Base-by-base conservation (phyloP, 2,797 vertebrate genomes). In the Melopsittacus undulatus region DNA sequence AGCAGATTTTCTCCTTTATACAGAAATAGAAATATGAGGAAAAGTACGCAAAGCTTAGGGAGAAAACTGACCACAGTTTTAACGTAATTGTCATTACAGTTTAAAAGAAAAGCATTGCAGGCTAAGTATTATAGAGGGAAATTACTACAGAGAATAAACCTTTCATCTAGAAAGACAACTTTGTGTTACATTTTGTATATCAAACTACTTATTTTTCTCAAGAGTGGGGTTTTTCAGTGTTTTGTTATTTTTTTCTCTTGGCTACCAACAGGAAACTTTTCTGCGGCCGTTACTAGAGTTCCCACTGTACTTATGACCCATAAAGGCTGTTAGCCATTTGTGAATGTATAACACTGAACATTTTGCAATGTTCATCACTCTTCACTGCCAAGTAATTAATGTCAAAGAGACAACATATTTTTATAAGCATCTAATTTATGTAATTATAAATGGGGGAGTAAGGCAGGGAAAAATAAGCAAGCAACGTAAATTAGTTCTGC, bases 331-430 rank as follows among this genome's bases (percentile, higher is more conserved):
- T 89, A 83, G 67, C 20, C 62, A 84, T 93, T 96, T 92, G 89
- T 83, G 77, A 95, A 89, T 82, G 57, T 85, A 54, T 66, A 67
- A 59, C 79, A 90, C 61, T 42, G 73, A 96, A 88, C 27, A 82
- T 86, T 95, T 94, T 87, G 59, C 57, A 59, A 93, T 95, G 89
- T 94, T 96, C 82, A 89, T 93, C 97, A 86, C 67, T 97, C 87
- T 96, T 95, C 79, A 62, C 83, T 87, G 48, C 42, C 75, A 95
- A 95, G 66, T 96, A 96, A 95, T 96, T 96, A 96, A 84, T 91
- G 90, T 95, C 89, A 95, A 94, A 82, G 63, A 94, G 73, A 82
- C 57, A 85, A 46, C 54, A 56, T 87, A 91, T 63, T 93, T 91
- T 87, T 77, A 63, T 43, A 77, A 26, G 10, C 27, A 43, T 4